A percentile compares a stretch with the other conserved stretches of the same genome.
Evolutionary conservation across 2,113 vertebrate species (phyloP).

Genomic region (Phodopus roborovskii): DNA sequence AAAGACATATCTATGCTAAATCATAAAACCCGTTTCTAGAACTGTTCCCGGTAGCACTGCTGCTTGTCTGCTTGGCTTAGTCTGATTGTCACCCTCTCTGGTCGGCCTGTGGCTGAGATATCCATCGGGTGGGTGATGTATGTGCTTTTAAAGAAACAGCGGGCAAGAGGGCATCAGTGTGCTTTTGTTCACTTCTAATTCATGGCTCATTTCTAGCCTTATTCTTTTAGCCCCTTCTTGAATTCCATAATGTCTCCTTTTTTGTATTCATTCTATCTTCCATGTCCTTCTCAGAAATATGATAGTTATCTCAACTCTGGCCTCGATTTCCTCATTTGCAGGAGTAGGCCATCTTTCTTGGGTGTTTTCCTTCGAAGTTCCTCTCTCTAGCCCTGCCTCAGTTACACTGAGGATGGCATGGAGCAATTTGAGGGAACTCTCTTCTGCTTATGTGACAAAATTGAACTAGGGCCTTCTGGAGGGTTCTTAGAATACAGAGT

Average conservation of each 20-base stretch:
- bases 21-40: constrained; percentile 38
- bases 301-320: background rate
- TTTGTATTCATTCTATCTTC: background rate
- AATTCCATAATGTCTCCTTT: background rate
- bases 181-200: constrained; percentile 54
- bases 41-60: constrained; percentile 25
- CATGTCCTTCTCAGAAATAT: background rate
- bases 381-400: background rate
- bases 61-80: constrained; percentile 61
- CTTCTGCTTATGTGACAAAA: background rate
- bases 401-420: background rate
- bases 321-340: background rate
- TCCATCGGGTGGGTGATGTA: constrained; percentile 9
- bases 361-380: background rate
- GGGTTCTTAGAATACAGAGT: too few relatives aligned
- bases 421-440: background rate
- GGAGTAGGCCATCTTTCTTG: background rate
- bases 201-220: constrained; percentile 40
- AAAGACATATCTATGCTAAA: constrained; percentile 71
- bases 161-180: background rate
- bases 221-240: background rate
- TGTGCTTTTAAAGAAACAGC: constrained; percentile 50
- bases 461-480: background rate
- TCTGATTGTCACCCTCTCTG: constrained; percentile 35
- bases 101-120: background rate